Evolutionary conservation across 2,888 invertebrate species (phyloP).

Genomic region (Busseola fusca): DNA sequence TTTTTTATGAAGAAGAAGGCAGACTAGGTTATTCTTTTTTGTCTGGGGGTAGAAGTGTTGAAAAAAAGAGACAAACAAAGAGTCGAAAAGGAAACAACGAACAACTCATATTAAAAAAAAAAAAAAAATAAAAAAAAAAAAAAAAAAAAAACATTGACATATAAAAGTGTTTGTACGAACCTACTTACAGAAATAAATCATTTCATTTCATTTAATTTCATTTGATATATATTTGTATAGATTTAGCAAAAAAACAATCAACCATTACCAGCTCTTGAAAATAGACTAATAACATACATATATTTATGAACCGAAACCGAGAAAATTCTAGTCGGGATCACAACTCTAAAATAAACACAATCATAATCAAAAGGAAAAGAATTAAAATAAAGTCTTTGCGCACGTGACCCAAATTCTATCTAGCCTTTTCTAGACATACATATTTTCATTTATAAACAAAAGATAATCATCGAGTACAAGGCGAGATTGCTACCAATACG

Average conservation of each 20-base stretch:
- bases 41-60: too few species aligned
- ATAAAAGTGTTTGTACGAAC: too few species aligned
- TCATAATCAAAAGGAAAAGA: slow-evolving; percentile 21
- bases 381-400: not conserved
- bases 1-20: too few species aligned
- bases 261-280: not conserved
- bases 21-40: too few species aligned
- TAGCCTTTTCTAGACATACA: slow-evolving; percentile 22
- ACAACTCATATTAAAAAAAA: too few species aligned
- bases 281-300: not conserved
- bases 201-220: too few species aligned
- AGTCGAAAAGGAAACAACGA: too few species aligned
- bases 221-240: not conserved
- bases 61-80: too few species aligned
- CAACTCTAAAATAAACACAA: not conserved
- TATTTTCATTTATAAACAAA: slow-evolving; percentile 31
- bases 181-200: too few species aligned
- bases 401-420: slow-evolving; percentile 15
- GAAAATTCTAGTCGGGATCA: not conserved
- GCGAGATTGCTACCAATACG: slow-evolving; percentile 14
- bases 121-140: too few species aligned
- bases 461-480: slow-evolving; percentile 29
- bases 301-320: not conserved
- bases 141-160: too few species aligned
- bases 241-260: not conserved